These are phyloP conservation scores for Theretra japonica DNA, from an alignment of 2,888 invertebrate genomes.

Conservation along the genomic window DNA sequence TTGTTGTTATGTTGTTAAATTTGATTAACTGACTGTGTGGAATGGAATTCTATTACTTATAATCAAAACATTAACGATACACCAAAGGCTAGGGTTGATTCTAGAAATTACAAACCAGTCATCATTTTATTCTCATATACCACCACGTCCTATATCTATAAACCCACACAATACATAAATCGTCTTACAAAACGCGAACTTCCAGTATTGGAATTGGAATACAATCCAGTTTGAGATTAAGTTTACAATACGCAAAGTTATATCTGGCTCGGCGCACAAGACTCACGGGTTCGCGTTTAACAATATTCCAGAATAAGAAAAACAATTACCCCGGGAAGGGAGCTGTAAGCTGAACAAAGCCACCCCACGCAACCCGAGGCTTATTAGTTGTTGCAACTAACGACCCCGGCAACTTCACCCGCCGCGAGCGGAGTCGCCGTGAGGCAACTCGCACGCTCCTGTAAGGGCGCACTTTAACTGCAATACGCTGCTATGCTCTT, in stretches of 20 bases:
- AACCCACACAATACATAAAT: not conserved
- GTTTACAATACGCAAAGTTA: not conserved
- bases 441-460: not conserved
- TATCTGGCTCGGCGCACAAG: slow-evolving; percentile 8
- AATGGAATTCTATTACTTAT: too few relatives aligned
- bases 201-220: not conserved
- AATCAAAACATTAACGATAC: too few relatives aligned
- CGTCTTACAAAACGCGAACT: not conserved
- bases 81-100: too few relatives aligned
- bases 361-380: slow-evolving; percentile 18
- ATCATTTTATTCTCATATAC: not conserved
- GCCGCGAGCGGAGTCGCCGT: slow-evolving; percentile 13
- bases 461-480: too few relatives aligned
- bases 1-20: not conserved
- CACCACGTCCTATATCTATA: not conserved
- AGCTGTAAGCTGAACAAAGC: slow-evolving; percentile 22
- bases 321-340: slow-evolving; percentile 23
- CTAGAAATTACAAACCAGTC: too few relatives aligned
- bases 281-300: slow-evolving; percentile 2
- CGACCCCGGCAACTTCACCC: slow-evolving; percentile 19
- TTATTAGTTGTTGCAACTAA: slow-evolving; percentile 28
- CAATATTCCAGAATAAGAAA: slow-evolving; percentile 25
- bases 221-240: slow-evolving; percentile 5
- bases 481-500: too few relatives aligned
- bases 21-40: not conserved